Conservation (phyloP, 2,113 vertebrate genomes). For the Neogale vison region DNA sequence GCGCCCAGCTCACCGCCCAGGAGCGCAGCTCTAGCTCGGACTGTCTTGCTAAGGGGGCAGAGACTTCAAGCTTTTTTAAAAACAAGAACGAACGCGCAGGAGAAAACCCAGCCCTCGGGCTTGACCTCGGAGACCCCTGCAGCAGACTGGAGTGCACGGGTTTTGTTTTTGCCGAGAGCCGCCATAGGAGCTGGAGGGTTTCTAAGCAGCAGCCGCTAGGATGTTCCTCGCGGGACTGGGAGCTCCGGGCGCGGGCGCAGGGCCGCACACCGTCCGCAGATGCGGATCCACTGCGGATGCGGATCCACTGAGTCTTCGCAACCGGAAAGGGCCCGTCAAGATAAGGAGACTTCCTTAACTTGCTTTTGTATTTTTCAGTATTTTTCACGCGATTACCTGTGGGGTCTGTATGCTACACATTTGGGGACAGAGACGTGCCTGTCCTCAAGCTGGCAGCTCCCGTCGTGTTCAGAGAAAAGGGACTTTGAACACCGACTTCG, state of each 20-base stretch:
- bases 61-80: not conserved
- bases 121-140: not conserved
- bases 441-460: not conserved
- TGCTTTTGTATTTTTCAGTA: not conserved
- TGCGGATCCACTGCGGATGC: rapidly evolving
- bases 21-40: not conserved
- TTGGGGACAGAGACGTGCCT: not conserved
- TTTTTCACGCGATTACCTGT: not conserved
- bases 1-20: rapidly evolving
- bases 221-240: rapidly evolving
- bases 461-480: not conserved
- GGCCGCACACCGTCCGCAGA: rapidly evolving
- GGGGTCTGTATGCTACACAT: not conserved
- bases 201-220: not conserved
- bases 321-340: not conserved
- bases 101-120: not conserved
- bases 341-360: not conserved
- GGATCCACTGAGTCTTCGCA: too few species aligned
- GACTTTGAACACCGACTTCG: not conserved
- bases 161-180: slow-evolving; percentile 19
- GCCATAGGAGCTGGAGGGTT: not conserved
- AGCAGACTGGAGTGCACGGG: not conserved
- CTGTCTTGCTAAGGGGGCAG: not conserved
- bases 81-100: not conserved
- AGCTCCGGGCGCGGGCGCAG: rapidly evolving